Conservation (phyloP, 2,113 vertebrate genomes). For the Lathamus discolor region DNA sequence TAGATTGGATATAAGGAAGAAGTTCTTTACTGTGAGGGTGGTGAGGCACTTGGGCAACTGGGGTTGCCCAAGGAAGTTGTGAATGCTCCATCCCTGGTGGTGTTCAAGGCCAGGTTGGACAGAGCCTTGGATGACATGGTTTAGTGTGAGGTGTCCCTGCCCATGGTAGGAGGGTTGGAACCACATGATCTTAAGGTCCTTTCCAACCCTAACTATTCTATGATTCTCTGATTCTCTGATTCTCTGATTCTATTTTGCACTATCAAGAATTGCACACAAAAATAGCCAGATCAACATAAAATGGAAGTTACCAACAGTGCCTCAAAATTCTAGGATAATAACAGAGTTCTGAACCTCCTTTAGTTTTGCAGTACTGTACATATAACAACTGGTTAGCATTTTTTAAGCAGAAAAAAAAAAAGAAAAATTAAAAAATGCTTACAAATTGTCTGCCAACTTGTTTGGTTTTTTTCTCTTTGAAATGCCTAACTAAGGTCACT, state of each 20-base stretch:
- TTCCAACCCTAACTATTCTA: no score
- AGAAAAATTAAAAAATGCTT: neutral
- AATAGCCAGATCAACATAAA: neutral
- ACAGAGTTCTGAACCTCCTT: neutral
- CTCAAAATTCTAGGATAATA: neutral
- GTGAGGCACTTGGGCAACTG: no score
- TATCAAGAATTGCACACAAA: neutral
- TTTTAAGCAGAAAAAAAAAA: neutral
- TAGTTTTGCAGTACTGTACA: neutral
- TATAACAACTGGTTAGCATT: neutral
- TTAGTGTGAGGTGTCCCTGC: no score
- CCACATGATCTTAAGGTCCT: no score
- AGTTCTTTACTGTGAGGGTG: no score
- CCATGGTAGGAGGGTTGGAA: no score
- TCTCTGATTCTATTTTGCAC: neutral
- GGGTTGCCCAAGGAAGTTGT: no score
- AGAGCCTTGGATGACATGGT: no score
- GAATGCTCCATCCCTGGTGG: no score
- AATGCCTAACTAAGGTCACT: neutral
- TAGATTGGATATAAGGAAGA: no score
- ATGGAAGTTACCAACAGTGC: neutral
- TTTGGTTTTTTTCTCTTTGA: neutral
- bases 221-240: no score
- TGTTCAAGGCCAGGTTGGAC: no score
- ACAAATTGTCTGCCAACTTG: neutral